Base-by-base conservation (phyloP, 2,797 vertebrate genomes). In the Melopsittacus undulatus region DNA sequence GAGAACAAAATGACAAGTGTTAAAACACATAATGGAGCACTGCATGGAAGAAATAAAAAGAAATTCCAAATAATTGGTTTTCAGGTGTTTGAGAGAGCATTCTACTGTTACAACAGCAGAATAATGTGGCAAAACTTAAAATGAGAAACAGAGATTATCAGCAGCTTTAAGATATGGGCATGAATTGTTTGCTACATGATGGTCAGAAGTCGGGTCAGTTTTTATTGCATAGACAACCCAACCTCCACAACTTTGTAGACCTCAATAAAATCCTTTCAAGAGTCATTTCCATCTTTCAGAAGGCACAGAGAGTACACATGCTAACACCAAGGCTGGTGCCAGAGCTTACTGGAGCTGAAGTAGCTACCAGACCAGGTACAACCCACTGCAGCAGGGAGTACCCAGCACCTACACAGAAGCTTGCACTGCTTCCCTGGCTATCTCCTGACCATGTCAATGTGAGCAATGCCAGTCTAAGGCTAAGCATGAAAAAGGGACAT, bases 391-490 rank as follows among this genome's bases (percentile, higher is more conserved):
- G 43, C 52, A 46, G 29, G 36, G 11, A 66, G 30, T 2, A 13
- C n/a, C n/a, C 49, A 43, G 24, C 19, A 23, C 14, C 48, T 5
- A 14, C 22, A 5, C 7, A 4, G 26, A 13, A 42, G 38, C 34
- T 46, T 6, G 0, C 9, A 1, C 29, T 10, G 40, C 17, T 43
- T 17, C 48, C 70, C 61, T 24, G 11, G 23, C 18, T 13, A 10
- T 9, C 11, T 36, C 32, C 23, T 1, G 2, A 32, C 11, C 0
- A 0, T 42, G 40, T 34, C 24, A 9, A 61, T 1, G 4, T 5
- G 9, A 22, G 16, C 2, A 0, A 21, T 16, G 38, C 14, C 24
- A 26, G 32, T 8, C 17, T 22, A 45, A 38, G 14, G 22, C 30
- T 14, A 43, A 9, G 36, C 3, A 29, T 52, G 12, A 48, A 68